Conservation (phyloP, 2,113 vertebrate genomes). For the Paramormyrops kingsleyae region DNA sequence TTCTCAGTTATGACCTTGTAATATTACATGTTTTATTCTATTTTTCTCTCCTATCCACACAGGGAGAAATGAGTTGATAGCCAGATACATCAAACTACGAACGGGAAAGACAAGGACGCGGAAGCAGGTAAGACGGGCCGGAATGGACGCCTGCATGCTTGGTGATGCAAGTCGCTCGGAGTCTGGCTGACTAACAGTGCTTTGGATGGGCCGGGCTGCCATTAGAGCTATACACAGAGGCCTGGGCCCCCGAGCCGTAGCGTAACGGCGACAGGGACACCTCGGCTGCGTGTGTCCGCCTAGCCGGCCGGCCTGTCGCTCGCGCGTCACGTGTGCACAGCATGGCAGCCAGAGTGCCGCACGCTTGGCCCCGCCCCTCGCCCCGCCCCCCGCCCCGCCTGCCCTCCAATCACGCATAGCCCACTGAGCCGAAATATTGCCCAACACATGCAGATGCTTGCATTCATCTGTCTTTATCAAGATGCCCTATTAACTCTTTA, state of each 20-base stretch:
- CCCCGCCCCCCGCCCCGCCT: background rate
- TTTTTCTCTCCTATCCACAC: slow-evolving; percentile 18
- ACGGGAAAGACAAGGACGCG: slow-evolving; percentile 98
- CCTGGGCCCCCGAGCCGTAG: background rate
- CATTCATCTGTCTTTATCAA: background rate
- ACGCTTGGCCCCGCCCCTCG: background rate
- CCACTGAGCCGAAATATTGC: background rate
- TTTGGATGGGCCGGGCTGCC: background rate
- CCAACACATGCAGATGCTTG: background rate
- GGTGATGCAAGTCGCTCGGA: slow-evolving; percentile 26
- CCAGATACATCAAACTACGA: slow-evolving; percentile 98
- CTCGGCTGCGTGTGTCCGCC: background rate
- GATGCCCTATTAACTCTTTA: background rate
- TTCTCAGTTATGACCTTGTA: background rate
- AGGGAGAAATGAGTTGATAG: slow-evolving; percentile 99
- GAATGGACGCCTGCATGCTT: slow-evolving; percentile 53
- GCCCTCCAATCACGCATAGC: background rate
- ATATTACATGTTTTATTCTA: background rate
- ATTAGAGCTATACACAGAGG: background rate
- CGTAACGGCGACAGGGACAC: background rate
- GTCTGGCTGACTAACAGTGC: background rate
- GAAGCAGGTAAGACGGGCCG: slow-evolving; percentile 83
- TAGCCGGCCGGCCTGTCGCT: background rate
- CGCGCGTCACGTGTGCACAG: background rate
- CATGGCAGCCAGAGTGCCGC: background rate